Evolutionary conservation across 2,797 vertebrate species (phyloP).

Genomic region (Fringilla coelebs): DNA sequence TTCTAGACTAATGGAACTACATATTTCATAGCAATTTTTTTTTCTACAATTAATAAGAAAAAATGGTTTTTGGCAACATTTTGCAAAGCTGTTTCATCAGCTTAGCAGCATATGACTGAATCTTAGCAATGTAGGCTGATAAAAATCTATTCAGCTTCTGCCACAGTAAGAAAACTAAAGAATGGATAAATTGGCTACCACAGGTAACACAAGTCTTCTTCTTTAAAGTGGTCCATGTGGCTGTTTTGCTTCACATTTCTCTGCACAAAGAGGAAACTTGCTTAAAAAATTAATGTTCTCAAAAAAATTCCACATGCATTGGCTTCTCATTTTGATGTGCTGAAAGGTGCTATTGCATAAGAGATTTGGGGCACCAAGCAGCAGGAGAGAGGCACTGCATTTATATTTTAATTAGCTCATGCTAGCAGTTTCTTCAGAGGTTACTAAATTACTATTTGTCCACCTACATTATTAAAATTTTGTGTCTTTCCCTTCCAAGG

Average conservation of each 20-base stretch:
- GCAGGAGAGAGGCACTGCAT: constrained; percentile 1
- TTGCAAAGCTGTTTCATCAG: background rate
- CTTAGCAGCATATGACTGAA: background rate
- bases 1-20: background rate
- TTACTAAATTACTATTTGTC: constrained; percentile 41
- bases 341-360: background rate
- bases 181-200: background rate
- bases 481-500: background rate
- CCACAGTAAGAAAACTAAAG: background rate
- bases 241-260: background rate
- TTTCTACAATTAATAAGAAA: background rate
- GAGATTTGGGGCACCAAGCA: constrained; percentile 7
- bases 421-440: constrained; percentile 20
- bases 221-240: background rate
- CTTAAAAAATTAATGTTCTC: background rate
- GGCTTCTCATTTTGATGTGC: background rate
- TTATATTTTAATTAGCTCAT: constrained; percentile 56
- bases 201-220: background rate
- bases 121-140: background rate
- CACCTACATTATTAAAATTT: constrained; percentile 40
- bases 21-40: background rate
- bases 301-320: background rate
- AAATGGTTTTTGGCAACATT: background rate
- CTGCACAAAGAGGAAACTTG: background rate
- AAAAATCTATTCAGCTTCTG: background rate